These are phyloP conservation scores for Cyphomyrus plagiostoma DNA, from an alignment of 2,113 vertebrate species.

Conservation along the genomic window DNA sequence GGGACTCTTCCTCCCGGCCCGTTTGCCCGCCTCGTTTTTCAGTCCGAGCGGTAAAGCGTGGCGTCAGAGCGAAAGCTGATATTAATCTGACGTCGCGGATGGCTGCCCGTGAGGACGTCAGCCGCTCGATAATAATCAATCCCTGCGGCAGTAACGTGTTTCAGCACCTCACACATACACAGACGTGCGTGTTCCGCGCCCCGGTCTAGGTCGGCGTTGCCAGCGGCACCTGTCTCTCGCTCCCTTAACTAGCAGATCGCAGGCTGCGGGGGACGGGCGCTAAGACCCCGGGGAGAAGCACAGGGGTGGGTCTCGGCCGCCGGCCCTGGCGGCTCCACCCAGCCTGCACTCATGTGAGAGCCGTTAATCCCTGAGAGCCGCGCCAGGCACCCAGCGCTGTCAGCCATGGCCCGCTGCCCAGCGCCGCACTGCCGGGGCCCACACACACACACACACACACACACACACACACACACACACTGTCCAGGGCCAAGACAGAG, in stretches of 20 bases:
- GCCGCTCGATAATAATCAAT: not conserved
- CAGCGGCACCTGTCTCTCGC: constrained; percentile 32
- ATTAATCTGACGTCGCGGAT: not conserved
- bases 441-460: not conserved
- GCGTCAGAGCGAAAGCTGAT: not conserved
- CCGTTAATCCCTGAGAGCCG: constrained; percentile 64
- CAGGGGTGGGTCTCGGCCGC: constrained; percentile 31
- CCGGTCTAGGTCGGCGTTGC: not conserved
- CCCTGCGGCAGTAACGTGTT: constrained; percentile 16
- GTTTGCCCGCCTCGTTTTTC: not conserved
- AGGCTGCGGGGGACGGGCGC: constrained; percentile 24
- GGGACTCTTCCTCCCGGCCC: not conserved
- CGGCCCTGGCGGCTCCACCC: constrained; percentile 53
- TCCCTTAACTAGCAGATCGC: constrained; percentile 28
- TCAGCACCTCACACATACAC: not conserved
- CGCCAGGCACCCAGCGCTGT: constrained; percentile 61
- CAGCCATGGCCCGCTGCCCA: constrained; percentile 59
- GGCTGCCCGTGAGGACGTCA: not conserved
- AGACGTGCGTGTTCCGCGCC: not conserved
- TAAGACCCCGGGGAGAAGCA: constrained; percentile 6
- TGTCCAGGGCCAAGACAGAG: not conserved
- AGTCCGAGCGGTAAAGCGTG: not conserved
- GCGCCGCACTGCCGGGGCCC: constrained; percentile 41
- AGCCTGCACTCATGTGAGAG: constrained; percentile 64
- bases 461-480: not conserved